Base-by-base conservation (phyloP, 2,113 vertebrate genomes). In the Fulica atra region DNA sequence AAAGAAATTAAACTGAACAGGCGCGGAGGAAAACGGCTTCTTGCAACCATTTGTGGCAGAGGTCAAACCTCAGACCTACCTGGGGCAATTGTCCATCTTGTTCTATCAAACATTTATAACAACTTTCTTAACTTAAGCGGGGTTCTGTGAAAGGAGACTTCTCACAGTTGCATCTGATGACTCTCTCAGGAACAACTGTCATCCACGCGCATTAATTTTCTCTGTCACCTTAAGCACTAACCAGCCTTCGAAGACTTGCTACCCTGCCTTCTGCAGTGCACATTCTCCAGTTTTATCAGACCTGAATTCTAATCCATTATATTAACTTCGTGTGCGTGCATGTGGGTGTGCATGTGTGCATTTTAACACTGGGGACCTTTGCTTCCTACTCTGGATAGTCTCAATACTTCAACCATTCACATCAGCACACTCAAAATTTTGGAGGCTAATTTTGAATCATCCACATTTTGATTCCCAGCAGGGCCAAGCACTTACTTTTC, bases 61-160 rank as follows among this genome's bases (percentile, higher is more conserved):
- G 92, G 88, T 95, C 95, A 88, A 88, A 90, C 81, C 86, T 91
- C 96, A 97, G 81, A 76, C 42, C 61, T 81, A 95, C 96, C 96
- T 96, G 79, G 54, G 74, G 86, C 89, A 76, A 84, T 29, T 95
- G 94, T 92, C 94, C 91, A 95, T 51, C 87, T 85, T 88, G 86
- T 90, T 95, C 93, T 79, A 86, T 93, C 65, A 93, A 83, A 93
- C 90, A 82, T 94, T 95, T 79, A 51, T 68, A 95, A 93, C 64
- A 82, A 68, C 83, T 95, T 86, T 66, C 79, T 88, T 89, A 93
- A 68, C 60, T 65, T 66, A 20, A 54, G 63, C 15, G 36, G 59
- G 81, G 88, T 53, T 79, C 84, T 66, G 92, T 50, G 70, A 82
- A 92, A 70, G 83, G 70, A 92, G 84, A 88, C 89, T 95, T 92